These are phyloP conservation scores for Harlomillsia oculata DNA, from an alignment of 1,140 invertebrate species.

Conservation along the genomic window DNA sequence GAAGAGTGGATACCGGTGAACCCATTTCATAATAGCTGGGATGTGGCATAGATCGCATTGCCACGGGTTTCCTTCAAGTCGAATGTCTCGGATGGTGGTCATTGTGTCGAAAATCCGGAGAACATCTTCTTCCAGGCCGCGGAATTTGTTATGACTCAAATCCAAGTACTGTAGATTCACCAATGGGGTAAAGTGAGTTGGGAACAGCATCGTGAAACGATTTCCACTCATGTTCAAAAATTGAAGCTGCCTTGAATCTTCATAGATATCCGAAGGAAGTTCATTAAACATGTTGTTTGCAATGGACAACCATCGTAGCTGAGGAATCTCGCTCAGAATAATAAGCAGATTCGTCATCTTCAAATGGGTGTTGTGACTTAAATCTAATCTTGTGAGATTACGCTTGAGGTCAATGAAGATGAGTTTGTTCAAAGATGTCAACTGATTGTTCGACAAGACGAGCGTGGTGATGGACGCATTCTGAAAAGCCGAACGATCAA, in stretches of 20 bases:
- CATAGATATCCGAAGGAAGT: conserved; percentile 28
- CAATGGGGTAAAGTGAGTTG: conserved; percentile 22
- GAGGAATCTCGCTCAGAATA: conserved; percentile 23
- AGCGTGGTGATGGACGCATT: conserved; percentile 50
- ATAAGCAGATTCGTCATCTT: conserved; percentile 18
- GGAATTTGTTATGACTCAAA: conserved; percentile 24
- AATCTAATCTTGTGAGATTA: conserved; percentile 22
- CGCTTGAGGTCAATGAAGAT: conserved; percentile 24
- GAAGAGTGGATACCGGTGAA: conserved; percentile 15
- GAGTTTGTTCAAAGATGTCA: conserved; percentile 26
- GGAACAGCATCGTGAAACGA: conserved; percentile 22
- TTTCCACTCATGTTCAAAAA: conserved; percentile 30
- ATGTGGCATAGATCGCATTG: conserved; percentile 33
- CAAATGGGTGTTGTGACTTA: conserved; percentile 26
- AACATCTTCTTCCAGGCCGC: conserved; percentile 26
- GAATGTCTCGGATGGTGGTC: conserved; percentile 16
- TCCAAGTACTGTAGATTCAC: conserved; percentile 24
- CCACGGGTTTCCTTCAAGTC: conserved; percentile 27
- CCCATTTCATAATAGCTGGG: conserved; percentile 26
- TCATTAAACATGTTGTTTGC: conserved; percentile 28
- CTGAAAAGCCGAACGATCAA: conserved; percentile 44
- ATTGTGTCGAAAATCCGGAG: conserved; percentile 22
- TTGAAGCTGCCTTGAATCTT: conserved; percentile 20
- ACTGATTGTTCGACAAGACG: conserved; percentile 38
- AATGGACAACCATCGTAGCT: conserved; percentile 22